phyloP scores from a whole-genome alignment of 2,113 vertebrate species.

The Gymnocephalus cernua region DNA sequence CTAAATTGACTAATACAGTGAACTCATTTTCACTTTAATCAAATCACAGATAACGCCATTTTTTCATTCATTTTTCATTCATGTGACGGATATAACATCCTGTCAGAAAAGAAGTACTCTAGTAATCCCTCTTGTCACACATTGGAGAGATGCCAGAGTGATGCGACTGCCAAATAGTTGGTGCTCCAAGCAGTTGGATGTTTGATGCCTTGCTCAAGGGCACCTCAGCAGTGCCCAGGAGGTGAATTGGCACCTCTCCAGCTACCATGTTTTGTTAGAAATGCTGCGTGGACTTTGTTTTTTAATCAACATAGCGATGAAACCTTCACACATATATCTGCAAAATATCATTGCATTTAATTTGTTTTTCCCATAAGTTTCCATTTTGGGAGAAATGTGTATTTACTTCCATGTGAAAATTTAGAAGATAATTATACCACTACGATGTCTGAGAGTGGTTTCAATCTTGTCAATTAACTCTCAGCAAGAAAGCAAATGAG shows the following conservation, averaged over 20 bases:
- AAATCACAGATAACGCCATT: constrained; percentile 15
- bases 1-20: neutral
- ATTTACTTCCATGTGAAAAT: neutral
- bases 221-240: too few species aligned
- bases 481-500: neutral
- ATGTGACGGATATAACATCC: neutral
- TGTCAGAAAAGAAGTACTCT: neutral
- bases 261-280: too few species aligned
- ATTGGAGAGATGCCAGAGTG: too few species aligned
- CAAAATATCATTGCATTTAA: neutral
- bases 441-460: neutral
- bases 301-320: neutral
- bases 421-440: neutral
- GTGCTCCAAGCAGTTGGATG: too few species aligned
- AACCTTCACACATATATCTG: neutral
- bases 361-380: neutral
- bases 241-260: too few species aligned
- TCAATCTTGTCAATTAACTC: neutral
- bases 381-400: neutral
- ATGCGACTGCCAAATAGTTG: too few species aligned
- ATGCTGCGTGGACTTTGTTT: too few species aligned
- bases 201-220: too few species aligned
- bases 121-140: too few species aligned
- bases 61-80: too few species aligned
- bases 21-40: constrained; percentile 21